A percentile compares a stretch with the other conserved stretches of the same genome.
Conservation (phyloP, 2,888 invertebrate species). For the Amphipyra tragopoginis region DNA sequence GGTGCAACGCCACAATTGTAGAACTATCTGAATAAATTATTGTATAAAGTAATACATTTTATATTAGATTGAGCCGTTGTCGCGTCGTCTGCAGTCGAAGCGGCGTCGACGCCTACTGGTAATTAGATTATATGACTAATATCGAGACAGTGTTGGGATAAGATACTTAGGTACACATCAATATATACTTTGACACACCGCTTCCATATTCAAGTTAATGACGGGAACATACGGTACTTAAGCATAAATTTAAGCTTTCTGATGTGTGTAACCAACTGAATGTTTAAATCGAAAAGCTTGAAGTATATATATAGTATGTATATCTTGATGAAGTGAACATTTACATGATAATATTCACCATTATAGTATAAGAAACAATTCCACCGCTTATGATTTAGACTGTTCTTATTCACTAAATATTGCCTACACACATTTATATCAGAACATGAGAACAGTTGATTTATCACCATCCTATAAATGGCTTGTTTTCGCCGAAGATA, state of each 20-base stretch:
- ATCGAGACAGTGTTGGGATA: background rate
- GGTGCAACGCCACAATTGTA: slow-evolving; percentile 7
- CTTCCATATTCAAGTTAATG: slow-evolving; percentile 12
- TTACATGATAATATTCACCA: background rate
- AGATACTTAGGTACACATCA: background rate
- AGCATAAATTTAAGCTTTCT: background rate
- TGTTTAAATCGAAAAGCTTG: slow-evolving; percentile 5
- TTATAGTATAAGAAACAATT: slow-evolving; percentile 9
- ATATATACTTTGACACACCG: background rate
- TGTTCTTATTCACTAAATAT: slow-evolving; percentile 27
- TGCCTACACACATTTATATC: slow-evolving; percentile 46
- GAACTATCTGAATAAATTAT: background rate
- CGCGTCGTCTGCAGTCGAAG: background rate
- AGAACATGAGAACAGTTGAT: slow-evolving; percentile 68
- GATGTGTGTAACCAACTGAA: background rate
- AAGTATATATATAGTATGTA: too few species aligned
- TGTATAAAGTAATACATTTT: background rate
- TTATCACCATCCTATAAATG: slow-evolving; percentile 79
- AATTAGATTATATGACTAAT: background rate
- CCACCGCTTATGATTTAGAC: slow-evolving; percentile 24
- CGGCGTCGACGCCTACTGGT: background rate
- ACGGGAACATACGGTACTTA: background rate
- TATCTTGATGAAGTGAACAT: background rate
- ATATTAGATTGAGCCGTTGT: background rate
- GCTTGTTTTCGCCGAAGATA: slow-evolving; percentile 82